These are phyloP conservation scores for Physocephala rufipes DNA, from an alignment of 2,888 invertebrate genomes.

Conservation along the genomic window DNA sequence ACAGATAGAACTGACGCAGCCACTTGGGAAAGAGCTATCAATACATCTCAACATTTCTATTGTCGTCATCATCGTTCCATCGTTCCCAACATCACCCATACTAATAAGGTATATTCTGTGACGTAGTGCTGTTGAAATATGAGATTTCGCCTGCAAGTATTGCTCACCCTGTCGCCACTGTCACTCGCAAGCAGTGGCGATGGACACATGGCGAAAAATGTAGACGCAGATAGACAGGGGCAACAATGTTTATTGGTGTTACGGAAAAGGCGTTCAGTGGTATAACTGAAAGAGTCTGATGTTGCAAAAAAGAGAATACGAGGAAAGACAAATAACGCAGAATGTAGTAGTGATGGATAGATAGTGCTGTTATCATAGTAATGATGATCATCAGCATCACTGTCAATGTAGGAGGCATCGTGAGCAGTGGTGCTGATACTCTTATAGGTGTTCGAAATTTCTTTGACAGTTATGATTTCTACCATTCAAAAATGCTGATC, in stretches of 20 bases:
- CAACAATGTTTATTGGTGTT: conserved; percentile 47
- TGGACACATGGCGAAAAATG: conserved; percentile 51
- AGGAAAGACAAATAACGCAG: no score
- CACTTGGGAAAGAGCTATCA: conserved; percentile 52
- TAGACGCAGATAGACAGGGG: conserved; percentile 51
- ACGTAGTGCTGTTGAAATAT: neutral
- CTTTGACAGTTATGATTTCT: conserved; percentile 33
- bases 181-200: conserved; percentile 45
- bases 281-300: conserved; percentile 48
- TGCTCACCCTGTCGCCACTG: no score
- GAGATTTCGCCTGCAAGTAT: conserved; percentile 37
- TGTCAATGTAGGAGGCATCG: neutral
- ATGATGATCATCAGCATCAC: conserved; percentile 24
- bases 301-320: conserved; percentile 38
- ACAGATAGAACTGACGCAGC: conserved; percentile 50
- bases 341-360: conserved; percentile 37
- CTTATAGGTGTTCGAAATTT: neutral
- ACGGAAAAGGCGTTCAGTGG: conserved; percentile 43
- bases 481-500: conserved; percentile 37
- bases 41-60: conserved; percentile 33
- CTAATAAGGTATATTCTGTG: neutral
- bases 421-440: neutral
- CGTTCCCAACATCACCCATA: neutral
- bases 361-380: conserved; percentile 40
- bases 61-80: neutral